Evolutionary conservation across 2,113 vertebrate species (phyloP).

Genomic region (Lophura nycthemera): DNA sequence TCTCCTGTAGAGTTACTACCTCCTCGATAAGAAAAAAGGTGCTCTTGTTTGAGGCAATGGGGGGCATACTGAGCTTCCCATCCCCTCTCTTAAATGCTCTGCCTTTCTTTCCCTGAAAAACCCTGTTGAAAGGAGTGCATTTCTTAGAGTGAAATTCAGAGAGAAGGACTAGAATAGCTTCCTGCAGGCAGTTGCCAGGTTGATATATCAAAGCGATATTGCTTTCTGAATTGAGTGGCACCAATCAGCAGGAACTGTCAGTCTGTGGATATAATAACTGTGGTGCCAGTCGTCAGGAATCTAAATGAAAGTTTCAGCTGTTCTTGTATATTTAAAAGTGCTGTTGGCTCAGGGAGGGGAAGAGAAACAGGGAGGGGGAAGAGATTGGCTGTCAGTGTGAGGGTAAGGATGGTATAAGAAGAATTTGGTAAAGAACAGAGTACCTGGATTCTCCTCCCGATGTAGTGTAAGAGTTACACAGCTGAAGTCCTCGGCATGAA

Average conservation of each 20-base stretch:
- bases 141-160: constrained; percentile 58
- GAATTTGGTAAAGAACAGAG: background rate
- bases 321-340: constrained; percentile 44
- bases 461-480: background rate
- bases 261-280: constrained; percentile 63
- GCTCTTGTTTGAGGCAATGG: constrained; percentile 23
- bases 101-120: constrained; percentile 45
- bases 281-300: constrained; percentile 62
- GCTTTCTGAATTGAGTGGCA: constrained; percentile 69
- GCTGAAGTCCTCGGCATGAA: background rate
- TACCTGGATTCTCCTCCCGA: background rate
- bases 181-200: constrained; percentile 63
- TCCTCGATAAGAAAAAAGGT: constrained; percentile 63
- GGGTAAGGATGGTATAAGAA: background rate
- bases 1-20: constrained; percentile 48
- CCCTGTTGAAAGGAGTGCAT: constrained; percentile 43
- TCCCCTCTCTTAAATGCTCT: constrained; percentile 48
- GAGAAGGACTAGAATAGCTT: constrained; percentile 65
- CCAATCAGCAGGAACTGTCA: constrained; percentile 70
- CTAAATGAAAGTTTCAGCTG: constrained; percentile 53
- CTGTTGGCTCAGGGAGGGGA: background rate
- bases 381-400: constrained; percentile 4
- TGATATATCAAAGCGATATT: constrained; percentile 61
- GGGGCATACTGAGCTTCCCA: constrained; percentile 25
- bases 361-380: background rate